A percentile compares a stretch with the other conserved stretches of the same genome.
These are phyloP conservation scores for Lycocerus yunnanus DNA, from an alignment of 2,888 invertebrate species.

Conservation along the genomic window DNA sequence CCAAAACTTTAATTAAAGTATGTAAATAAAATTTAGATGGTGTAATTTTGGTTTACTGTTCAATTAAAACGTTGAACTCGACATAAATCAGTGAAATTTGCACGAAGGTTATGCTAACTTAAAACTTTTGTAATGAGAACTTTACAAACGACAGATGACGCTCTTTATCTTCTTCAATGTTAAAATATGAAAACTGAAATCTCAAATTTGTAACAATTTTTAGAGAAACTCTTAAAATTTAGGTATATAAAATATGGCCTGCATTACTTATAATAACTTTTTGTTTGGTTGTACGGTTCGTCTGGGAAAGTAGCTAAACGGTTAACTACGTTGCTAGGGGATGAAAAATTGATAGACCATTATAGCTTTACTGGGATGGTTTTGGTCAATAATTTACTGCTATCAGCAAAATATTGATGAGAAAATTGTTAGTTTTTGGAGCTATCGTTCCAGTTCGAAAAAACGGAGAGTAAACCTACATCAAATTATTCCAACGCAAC, in stretches of 20 bases:
- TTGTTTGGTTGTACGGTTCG: too few relatives aligned
- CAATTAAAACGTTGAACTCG: slow-evolving; percentile 13
- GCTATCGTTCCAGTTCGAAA: too few relatives aligned
- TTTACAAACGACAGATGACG: slow-evolving; percentile 14
- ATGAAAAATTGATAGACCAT: too few relatives aligned
- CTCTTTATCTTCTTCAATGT: slow-evolving; percentile 9
- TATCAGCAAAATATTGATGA: too few relatives aligned
- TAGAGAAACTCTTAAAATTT: background rate
- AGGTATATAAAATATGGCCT: background rate
- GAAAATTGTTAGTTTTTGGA: too few relatives aligned
- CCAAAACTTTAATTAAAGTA: slow-evolving; percentile 2
- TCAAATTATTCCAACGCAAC: too few relatives aligned
- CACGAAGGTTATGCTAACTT: slow-evolving; percentile 14
- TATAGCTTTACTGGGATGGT: too few relatives aligned
- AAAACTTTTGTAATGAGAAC: slow-evolving; percentile 16
- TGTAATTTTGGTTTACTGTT: background rate
- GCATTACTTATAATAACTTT: background rate
- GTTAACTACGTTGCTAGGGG: too few relatives aligned
- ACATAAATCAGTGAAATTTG: slow-evolving; percentile 10
- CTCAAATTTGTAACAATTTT: background rate
- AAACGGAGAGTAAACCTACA: too few relatives aligned
- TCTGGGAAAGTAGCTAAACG: too few relatives aligned
- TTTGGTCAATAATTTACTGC: too few relatives aligned
- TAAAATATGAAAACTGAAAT: background rate
- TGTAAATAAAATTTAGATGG: slow-evolving; percentile 3